These are phyloP conservation scores for Lasioglossum zephyrum DNA, from an alignment of 2,888 invertebrate genomes.

Conservation along the genomic window DNA sequence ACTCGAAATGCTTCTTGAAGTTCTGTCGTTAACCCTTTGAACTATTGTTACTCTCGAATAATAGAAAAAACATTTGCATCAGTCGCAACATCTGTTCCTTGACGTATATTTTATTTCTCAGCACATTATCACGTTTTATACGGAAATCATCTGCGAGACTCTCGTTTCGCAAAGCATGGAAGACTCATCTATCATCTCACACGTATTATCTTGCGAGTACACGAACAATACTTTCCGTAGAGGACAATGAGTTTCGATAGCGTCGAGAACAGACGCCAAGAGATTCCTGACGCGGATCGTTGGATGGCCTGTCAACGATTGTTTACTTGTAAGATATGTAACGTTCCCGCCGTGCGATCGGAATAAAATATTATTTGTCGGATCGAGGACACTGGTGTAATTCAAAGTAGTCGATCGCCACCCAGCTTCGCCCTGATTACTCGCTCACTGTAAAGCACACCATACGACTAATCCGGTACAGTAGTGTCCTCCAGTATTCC, in stretches of 20 bases:
- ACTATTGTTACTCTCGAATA: not conserved
- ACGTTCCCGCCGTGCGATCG: not conserved
- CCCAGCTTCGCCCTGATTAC: slow-evolving; percentile 29
- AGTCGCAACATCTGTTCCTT: not conserved
- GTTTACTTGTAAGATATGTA: slow-evolving; percentile 10
- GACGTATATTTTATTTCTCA: not conserved
- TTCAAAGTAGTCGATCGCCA: not conserved
- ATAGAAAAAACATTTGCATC: not conserved
- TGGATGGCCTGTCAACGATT: not conserved
- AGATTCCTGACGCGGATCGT: not conserved
- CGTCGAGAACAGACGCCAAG: not conserved
- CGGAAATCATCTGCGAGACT: too few relatives aligned
- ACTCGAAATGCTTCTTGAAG: not conserved
- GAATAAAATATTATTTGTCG: slow-evolving; percentile 42
- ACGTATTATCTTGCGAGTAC: not conserved
- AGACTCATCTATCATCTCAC: not conserved
- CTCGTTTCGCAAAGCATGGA: not conserved
- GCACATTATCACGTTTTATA: too few relatives aligned
- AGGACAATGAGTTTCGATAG: not conserved
- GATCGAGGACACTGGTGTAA: not conserved
- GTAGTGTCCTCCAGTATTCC: slow-evolving; percentile 12
- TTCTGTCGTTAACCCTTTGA: not conserved
- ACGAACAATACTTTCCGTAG: not conserved
- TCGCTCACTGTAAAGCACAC: slow-evolving; percentile 22
- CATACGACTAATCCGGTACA: slow-evolving; percentile 29